These are phyloP conservation scores for Holocentrus rufus DNA, from an alignment of 2,797 vertebrate genomes.

Conservation along the genomic window DNA sequence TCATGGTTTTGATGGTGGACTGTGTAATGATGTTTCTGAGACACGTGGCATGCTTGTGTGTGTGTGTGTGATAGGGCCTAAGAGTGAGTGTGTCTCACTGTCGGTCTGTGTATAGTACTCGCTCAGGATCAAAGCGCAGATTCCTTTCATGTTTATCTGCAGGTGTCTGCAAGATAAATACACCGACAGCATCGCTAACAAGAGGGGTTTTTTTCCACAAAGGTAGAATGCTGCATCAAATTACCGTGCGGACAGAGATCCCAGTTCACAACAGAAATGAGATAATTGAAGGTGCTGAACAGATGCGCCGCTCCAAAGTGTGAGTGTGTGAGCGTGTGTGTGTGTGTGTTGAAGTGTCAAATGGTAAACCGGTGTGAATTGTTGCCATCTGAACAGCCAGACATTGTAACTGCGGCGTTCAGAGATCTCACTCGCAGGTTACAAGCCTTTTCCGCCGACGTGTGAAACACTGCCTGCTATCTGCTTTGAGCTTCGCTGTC, in stretches of 20 bases:
- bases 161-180: slow-evolving; percentile 58
- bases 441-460: slow-evolving; percentile 6
- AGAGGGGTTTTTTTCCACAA: slow-evolving; percentile 25
- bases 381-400: slow-evolving; percentile 35
- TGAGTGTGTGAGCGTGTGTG: slow-evolving; percentile 1
- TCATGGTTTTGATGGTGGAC: slow-evolving; percentile 53
- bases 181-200: slow-evolving; percentile 33
- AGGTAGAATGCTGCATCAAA: not conserved
- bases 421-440: not conserved
- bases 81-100: slow-evolving; percentile 17
- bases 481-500: not conserved
- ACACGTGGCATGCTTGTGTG: slow-evolving; percentile 9
- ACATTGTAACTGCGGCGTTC: not conserved
- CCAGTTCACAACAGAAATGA: slow-evolving; percentile 11
- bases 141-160: slow-evolving; percentile 60
- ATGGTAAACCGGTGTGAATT: slow-evolving; percentile 27
- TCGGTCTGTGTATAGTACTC: slow-evolving; percentile 11
- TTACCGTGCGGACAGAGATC: not conserved
- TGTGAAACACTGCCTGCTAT: not conserved
- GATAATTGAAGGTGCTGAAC: slow-evolving; percentile 33
- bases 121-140: slow-evolving; percentile 62
- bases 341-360: slow-evolving; percentile 21
- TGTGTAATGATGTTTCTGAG: slow-evolving; percentile 49
- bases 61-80: not conserved
- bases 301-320: slow-evolving; percentile 11